Base-by-base conservation (phyloP, 2,113 vertebrate genomes). In the Ancistrus triradiatus region DNA sequence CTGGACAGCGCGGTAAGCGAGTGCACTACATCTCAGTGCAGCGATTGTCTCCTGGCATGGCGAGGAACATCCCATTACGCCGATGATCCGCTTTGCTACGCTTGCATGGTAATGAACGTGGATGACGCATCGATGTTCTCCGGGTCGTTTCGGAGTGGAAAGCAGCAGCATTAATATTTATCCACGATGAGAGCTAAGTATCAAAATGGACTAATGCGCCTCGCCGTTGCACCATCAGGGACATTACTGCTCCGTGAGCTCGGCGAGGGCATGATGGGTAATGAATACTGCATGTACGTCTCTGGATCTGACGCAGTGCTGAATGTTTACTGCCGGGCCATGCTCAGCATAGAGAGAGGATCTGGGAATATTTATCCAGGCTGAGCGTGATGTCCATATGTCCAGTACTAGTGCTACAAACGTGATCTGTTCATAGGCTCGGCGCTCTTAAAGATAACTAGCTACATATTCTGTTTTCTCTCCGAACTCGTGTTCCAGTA, bases 251-350 rank as follows among this genome's bases (percentile, higher is more conserved):
- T 31, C 48, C 37, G 33, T 28, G 25, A 6, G 17, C 49, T 49
- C 19, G 46, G 52, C 22, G 22, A 66, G 28, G 43, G 43, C 63
- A 58, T 38, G 63, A 37, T 48, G 19, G 43, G 63, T 57, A 49
- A 66, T 66, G 43, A 52, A 57, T 57, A 48, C 52, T 57, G 52
- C 52, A 53, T 43, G 49, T 15, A 21, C 22, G 27, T 42, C 18
- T 38, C 59, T 38, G 59, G 9, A 31, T 25, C 37, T 27, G 28
- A 11, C 31, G 24, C 40, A 17, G 31, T 2, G 18, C 4, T 49
- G 40, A 73, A 84, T 83, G 83, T 83, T 83, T 73, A 59, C 63
- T 50, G 17, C 14, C 33, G 37, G 43, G 37, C 22, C 25, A 22
- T 52, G 61, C 3, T n/a, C n/a, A 43, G 35, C 19, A 24, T 6